These are phyloP conservation scores for Dastarcus helophoroides DNA, from an alignment of 2,888 invertebrate species.

Conservation along the genomic window DNA sequence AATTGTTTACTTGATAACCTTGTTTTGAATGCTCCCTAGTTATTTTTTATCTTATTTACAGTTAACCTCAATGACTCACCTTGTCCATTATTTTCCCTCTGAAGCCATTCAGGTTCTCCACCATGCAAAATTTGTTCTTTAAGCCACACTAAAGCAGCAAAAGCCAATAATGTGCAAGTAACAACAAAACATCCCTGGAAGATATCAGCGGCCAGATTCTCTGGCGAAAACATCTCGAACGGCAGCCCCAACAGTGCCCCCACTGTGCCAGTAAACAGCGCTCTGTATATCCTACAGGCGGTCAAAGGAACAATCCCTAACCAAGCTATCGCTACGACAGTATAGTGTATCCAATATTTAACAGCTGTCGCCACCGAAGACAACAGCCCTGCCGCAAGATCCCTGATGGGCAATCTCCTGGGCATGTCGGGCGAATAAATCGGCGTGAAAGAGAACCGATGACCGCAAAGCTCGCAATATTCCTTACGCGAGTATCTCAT, in stretches of 20 bases:
- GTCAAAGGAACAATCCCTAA: conserved; percentile 91
- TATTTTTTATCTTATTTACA: conserved; percentile 16
- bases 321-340: conserved; percentile 95
- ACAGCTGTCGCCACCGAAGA: conserved; percentile 85
- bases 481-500: conserved; percentile 97
- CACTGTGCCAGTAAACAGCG: conserved; percentile 82
- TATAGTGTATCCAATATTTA: conserved; percentile 95
- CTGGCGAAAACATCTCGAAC: conserved; percentile 84
- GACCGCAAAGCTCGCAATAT: conserved; percentile 95
- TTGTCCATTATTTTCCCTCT: conserved; percentile 51
- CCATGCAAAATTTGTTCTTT: conserved; percentile 96
- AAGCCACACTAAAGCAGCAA: conserved; percentile 95
- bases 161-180: conserved; percentile 88
- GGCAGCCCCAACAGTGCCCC: conserved; percentile 79
- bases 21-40: conserved; percentile 1
- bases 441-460: conserved; percentile 95
- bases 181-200: conserved; percentile 96
- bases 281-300: conserved; percentile 90
- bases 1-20: too few relatives aligned
- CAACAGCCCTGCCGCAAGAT: conserved; percentile 82
- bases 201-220: conserved; percentile 86
- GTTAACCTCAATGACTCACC: too few relatives aligned
- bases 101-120: conserved; percentile 95
- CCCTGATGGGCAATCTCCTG: conserved; percentile 83
- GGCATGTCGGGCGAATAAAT: conserved; percentile 99